Base-by-base conservation (phyloP, 2,888 invertebrate genomes). In the Notocelia uddmanniana region DNA sequence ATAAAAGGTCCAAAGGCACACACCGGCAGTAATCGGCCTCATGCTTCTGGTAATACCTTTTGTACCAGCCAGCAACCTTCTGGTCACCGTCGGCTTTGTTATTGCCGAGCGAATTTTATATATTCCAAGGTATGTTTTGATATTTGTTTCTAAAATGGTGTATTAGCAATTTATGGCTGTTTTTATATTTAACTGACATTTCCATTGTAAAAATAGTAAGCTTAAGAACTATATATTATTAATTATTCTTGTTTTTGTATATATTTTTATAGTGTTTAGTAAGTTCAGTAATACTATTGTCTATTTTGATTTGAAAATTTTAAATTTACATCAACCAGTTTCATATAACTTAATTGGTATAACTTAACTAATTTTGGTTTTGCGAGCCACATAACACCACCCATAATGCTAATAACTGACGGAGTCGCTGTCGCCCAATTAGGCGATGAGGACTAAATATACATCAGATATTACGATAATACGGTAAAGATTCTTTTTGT, bases 41-140 rank as follows among this genome's bases (percentile, higher is more conserved):
- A 93, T 97, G 74, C 92, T 98, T 74, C 94, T 98, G 76, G 95
- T 97, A 48, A 90, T 98, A 76, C 97, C 98, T 0, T 98, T 97
- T 88, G 94, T 98, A 77, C 98, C 98, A 21, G 98, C 98, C 15
- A 96, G 97, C 79, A 98, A 98, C 87, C 87, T 97, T 34, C 92
- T 97, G 62, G 95, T 97, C 74, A 97, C 97, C 0, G 97, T 97
- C 5, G 97, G 97, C 62, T 97, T 97, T 85, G 97, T 97, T 52
- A 95, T 98, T 64, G 98, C 98, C 0, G 98, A 98, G 89, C 94
- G 98, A 75, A 96, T 98, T 41, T 95, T 98, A 13, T 98, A 98
- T 89, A 97, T 98, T 83, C 98, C 98, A 52, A 97, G 96, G 97
- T 97, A 92, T 76, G 60, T 70, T 50, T 50, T 8, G 26, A 26